These are phyloP conservation scores for Litocranius walleri DNA, from an alignment of 2,113 vertebrate species.

Conservation along the genomic window DNA sequence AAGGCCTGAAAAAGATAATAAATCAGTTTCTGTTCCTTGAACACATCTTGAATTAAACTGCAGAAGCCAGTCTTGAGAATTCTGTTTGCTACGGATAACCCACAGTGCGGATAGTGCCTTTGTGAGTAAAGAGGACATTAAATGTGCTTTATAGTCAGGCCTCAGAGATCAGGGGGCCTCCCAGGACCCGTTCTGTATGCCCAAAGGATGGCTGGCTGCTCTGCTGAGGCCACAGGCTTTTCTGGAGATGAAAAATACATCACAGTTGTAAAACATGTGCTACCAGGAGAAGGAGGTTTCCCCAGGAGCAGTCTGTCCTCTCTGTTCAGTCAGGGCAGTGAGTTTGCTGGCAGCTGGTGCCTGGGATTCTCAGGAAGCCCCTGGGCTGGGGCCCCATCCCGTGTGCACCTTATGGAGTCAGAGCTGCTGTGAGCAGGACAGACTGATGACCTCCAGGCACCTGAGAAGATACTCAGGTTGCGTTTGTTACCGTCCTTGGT, in stretches of 20 bases:
- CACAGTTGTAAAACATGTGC: not conserved
- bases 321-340: not conserved
- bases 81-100: not conserved
- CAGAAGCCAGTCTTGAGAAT: not conserved
- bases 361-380: not conserved
- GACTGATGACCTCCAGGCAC: accelerated
- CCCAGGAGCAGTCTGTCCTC: not conserved
- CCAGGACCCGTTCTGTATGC: not conserved
- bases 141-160: not conserved
- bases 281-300: not conserved
- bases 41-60: not conserved
- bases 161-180: not conserved
- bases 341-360: accelerated
- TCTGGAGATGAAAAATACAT: not conserved
- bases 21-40: not conserved
- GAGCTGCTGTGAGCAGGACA: not conserved
- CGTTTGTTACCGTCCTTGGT: not conserved
- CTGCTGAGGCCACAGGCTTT: not conserved
- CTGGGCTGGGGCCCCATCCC: not conserved
- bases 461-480: not conserved
- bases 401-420: not conserved
- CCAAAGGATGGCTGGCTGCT: not conserved
- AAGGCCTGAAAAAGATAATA: not conserved
- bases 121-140: not conserved
- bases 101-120: not conserved